Evolutionary conservation across 2,888 invertebrate species (phyloP), one percentile per base, ranked within the genome.

Genomic region (Oxystoma pomonae): DNA sequence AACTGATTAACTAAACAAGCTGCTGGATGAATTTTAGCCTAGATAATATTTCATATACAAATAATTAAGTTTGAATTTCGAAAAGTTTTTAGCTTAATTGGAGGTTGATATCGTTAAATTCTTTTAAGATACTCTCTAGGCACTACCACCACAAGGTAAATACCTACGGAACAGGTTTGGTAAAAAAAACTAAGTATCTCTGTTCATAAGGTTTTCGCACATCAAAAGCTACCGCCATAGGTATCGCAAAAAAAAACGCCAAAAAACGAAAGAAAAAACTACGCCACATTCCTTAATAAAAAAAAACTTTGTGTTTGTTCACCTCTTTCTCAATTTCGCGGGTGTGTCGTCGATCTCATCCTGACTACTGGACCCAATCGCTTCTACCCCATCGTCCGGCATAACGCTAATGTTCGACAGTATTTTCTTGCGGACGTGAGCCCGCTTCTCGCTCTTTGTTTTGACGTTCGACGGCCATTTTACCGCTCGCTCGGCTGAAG

Each of bases 361-460:
- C 60, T 80, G 79, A 0, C 80, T 80, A 69, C 78, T 80, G 20
- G 84, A 82, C 19, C 81, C 79, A 16, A 84, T 83, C 52, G 82
- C 81, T 59, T 83, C 83, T 1, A 83, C 82, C 20, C 78, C 78
- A 64, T 84, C 84, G n/a, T n/a, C n/a, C 20, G 83, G 83, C 62
- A 84, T 72, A 67, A 81, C 81, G 53, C 73, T 75, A 52, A 75
- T 62, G 16, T 60, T 78, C 72, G 58, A 80, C 74, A 68, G 79
- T 74, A 72, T 81, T 82, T 77, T 85, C 82, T 64, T 85, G 78
- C 78, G 82, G 78, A 59, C 83, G 76, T 67, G 83, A 68, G 84
- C 84, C 57, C 83, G 62, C 63, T 83, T 75, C 80, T 83, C 84
- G 49, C 80, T 82, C 81, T 73, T 74, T 16, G 66, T 62, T 59